Base-by-base conservation (phyloP, 2,797 vertebrate genomes). In the Zonotrichia albicollis region DNA sequence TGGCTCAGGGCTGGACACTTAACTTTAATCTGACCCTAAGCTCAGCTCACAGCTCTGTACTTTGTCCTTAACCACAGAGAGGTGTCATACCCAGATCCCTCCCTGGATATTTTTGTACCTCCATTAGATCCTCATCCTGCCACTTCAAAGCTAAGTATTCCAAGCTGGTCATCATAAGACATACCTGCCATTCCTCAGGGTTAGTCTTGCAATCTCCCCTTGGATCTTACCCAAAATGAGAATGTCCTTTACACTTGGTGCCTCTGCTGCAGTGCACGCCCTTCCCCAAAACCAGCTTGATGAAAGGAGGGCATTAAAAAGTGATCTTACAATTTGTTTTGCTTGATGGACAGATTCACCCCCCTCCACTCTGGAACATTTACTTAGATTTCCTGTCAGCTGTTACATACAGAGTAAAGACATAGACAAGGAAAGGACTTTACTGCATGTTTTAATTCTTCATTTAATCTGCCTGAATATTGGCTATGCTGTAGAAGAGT, bases 71-170 rank as follows among this genome's bases (percentile, higher is more conserved):
- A 34, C 11, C 43, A 9, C 12, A 40, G 30, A 21, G 20, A 64
- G 75, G 43, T 11, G 8, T 66, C 89, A 23, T 53, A 36, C 11
- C 9, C 40, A 46, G n/a, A 26, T 16, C 45, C 20, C 13, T 30
- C 1, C 0, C 42, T n/a, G 74, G 85, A 5, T 96, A 84, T 93
- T 90, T 96, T 86, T 67, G 36, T 73, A 16, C 36, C 42, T 95
- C 50, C 23, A 0, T 85, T 80, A 72, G 23, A 71, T 94, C 34
- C 42, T 46, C 57, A 19, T 42, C 45, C 74, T 50, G 34, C 71
- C 51, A 43, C 67, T 96, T 96, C 93, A 91, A 70, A 92, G 93
- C 29, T 79, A 19, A 70, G 55, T 84, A 73, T 79, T 75, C 86
- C 73, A 78, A 88, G 83, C 64, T 58, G 64, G 38, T 88, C 73